Evolutionary conservation across 1,140 invertebrate species (phyloP), one percentile per base, ranked within the genome.

Genomic region (Pseudachorutes palmiensis): DNA sequence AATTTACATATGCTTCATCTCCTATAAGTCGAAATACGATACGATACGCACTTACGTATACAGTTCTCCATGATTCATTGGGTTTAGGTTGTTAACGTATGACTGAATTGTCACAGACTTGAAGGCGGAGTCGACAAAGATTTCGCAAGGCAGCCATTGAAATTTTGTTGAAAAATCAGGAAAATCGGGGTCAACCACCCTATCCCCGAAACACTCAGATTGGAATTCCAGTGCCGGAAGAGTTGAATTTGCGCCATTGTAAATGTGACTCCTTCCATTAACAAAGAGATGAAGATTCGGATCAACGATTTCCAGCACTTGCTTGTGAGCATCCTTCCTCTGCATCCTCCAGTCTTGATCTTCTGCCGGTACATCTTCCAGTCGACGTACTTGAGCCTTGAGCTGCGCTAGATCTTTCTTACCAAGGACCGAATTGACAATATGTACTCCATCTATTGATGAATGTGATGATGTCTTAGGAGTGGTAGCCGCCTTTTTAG

Each of bases 71-170:
- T 45, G 9, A 12, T 19, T 45, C 36, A 45, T 19, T 45, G 36
- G 36, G 95, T 80, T 81, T 93, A 67, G 92, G 90, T 12, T 81
- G 84, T 28, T 93, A 94, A 78, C 84, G 85, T 72, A 85, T 94
- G 68, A 82, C 82, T 57, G 86, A 86, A 48, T 80, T 90, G 5
- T 84, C 87, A 33, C 83, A n/a, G n/a, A n/a, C 88, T 68, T 80
- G 92, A 63, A 89, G 90, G 9, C 83, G 89, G 74, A 79, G 36
- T 45, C 36, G 9, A 45, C 36, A 12, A 12, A 12, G 36, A 45
- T 12, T 19, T 45, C 36, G 9, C 9, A 9, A 45, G 36, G 36
- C 9, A 45, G 36, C 36, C 36, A 45, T 12, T 9, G 19, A 45
- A 45, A 45, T 45, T 9, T 45, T 45, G 9, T 45, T 45, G 36